A percentile compares a stretch with the other conserved stretches of the same genome.
Conservation (phyloP, 2,113 vertebrate species). For the Coptodon rendalli region DNA sequence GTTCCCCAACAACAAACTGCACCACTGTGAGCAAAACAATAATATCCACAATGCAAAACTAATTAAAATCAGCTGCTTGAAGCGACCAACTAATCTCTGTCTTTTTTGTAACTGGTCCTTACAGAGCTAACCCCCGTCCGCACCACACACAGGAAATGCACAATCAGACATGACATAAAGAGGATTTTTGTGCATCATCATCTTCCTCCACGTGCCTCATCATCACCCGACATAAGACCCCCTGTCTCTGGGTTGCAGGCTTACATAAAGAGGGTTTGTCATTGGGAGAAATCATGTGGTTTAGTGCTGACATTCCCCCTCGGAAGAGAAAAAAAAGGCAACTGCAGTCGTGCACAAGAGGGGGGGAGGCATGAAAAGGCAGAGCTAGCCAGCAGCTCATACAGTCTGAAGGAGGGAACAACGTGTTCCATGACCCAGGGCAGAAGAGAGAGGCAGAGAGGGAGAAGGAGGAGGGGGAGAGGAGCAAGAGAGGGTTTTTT, state of each 20-base stretch:
- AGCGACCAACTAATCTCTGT: not conserved
- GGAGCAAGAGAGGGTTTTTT: not conserved
- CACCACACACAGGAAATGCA: not conserved
- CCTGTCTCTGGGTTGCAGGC: not conserved
- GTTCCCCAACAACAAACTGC: not conserved
- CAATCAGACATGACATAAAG: not conserved
- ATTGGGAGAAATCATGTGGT: conserved; percentile 32
- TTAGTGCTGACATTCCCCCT: conserved; percentile 10
- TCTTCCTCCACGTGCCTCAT: not conserved
- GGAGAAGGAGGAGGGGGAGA: not conserved
- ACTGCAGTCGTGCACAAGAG: conserved; percentile 9
- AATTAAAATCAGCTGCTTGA: not conserved
- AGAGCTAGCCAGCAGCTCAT: conserved; percentile 43
- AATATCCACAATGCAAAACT: not conserved
- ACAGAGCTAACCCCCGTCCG: not conserved
- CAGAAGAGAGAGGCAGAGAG: not conserved
- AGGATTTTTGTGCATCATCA: conserved; percentile 15
- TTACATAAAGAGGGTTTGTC: conserved; percentile 48
- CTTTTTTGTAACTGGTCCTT: not conserved
- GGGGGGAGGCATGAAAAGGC: conserved; percentile 24
- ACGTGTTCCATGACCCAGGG: conserved; percentile 51
- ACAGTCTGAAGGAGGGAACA: conserved; percentile 48
- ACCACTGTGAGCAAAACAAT: not conserved
- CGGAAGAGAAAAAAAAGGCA: not conserved
- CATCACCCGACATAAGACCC: conserved; percentile 5